These are phyloP conservation scores for Omphaloscelis lunosa DNA, from an alignment of 2,888 invertebrate species.

Conservation along the genomic window DNA sequence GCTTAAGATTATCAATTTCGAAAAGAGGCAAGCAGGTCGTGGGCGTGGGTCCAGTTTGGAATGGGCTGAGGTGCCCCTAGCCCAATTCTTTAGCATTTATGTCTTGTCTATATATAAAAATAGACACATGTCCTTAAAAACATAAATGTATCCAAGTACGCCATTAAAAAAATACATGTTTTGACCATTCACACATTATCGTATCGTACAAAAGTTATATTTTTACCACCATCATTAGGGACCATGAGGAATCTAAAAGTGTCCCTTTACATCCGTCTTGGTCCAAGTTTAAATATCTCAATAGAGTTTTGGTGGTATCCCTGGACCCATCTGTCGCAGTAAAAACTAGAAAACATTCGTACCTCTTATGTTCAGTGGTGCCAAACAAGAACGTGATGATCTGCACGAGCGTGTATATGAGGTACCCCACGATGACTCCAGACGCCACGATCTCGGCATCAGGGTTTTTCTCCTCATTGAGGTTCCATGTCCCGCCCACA, in stretches of 20 bases:
- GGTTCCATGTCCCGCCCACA: slow-evolving; percentile 97
- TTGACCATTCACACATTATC: background rate
- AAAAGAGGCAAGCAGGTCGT: background rate
- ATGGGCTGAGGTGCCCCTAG: background rate
- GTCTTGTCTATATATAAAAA: background rate
- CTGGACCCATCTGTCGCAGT: background rate
- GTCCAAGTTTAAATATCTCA: background rate
- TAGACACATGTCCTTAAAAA: background rate
- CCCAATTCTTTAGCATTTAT: background rate
- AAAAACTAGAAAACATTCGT: slow-evolving; percentile 33
- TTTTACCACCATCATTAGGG: background rate
- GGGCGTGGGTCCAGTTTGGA: too few relatives aligned
- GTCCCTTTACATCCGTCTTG: background rate
- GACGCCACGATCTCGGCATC: slow-evolving; percentile 97
- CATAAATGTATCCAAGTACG: background rate
- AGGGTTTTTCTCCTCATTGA: slow-evolving; percentile 96
- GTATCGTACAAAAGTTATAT: background rate
- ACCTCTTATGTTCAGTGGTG: slow-evolving; percentile 94
- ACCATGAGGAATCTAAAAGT: background rate
- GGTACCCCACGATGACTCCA: slow-evolving; percentile 96
- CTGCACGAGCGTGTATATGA: slow-evolving; percentile 95
- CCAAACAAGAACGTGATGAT: slow-evolving; percentile 94
- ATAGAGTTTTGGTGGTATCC: background rate
- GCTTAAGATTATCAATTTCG: background rate
- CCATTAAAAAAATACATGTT: background rate